phyloP scores from a whole-genome alignment of 1,140 invertebrate species.

The Nasonia vitripennis region DNA sequence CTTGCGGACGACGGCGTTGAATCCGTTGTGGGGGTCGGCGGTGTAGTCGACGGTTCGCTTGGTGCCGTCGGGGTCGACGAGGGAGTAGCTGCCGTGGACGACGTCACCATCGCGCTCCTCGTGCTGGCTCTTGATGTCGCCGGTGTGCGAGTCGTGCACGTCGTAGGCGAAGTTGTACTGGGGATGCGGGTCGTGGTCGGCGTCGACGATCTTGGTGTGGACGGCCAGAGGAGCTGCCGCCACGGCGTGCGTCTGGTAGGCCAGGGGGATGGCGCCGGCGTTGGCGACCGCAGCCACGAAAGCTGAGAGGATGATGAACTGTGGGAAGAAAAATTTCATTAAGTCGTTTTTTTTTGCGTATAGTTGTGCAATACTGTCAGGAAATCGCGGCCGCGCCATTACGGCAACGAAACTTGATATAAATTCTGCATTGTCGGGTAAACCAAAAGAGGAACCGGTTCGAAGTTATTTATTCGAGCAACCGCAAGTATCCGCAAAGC shows the following conservation, averaged over 20 bases:
- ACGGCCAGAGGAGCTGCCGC: conserved; percentile 49
- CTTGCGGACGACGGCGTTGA: conserved; percentile 77
- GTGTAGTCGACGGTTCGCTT: conserved; percentile 76
- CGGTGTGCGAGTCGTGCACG: conserved; percentile 75
- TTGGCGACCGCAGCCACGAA: conserved; percentile 70
- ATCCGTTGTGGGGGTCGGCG: conserved; percentile 75
- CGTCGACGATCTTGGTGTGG: conserved; percentile 58
- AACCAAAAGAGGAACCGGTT: neutral
- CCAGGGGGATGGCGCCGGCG: conserved; percentile 66
- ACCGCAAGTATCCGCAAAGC: no score
- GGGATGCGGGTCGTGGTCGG: conserved; percentile 72
- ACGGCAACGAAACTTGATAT: neutral
- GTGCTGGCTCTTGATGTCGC: conserved; percentile 75
- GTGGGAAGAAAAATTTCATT: conserved; percentile 45
- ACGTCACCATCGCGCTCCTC: conserved; percentile 76
- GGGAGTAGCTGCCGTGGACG: conserved; percentile 76
- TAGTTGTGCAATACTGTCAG: no score
- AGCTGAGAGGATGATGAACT: conserved; percentile 71
- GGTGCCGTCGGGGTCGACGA: conserved; percentile 77
- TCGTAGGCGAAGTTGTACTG: conserved; percentile 77
- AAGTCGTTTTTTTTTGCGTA: no score
- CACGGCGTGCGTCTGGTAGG: conserved; percentile 58
- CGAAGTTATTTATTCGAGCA: neutral
- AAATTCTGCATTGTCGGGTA: no score
- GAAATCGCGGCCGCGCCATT: no score